Percentiles rank a stretch among this genome's conserved stretches.
Conservation (phyloP, 2,888 invertebrate species). For the Podotricha telesiphe region DNA sequence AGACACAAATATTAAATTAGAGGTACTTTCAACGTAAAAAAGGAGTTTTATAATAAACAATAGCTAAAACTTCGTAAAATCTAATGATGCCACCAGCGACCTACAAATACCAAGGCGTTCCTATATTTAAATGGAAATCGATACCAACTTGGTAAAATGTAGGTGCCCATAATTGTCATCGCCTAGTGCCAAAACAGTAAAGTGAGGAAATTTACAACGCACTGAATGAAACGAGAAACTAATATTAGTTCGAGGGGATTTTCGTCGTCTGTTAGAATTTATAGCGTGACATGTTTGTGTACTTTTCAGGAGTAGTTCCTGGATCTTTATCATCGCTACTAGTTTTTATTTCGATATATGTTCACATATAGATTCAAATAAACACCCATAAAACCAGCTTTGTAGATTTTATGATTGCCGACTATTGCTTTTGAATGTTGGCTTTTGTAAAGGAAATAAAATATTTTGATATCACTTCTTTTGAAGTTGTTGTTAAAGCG, state of each 20-base stretch:
- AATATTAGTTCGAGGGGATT: constrained; percentile 65
- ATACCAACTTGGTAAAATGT: constrained; percentile 57
- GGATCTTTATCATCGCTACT: constrained; percentile 1
- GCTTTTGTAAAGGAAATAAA: constrained; percentile 4
- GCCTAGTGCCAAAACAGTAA: constrained; percentile 65
- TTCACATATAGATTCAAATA: neutral
- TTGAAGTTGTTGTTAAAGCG: constrained; percentile 4
- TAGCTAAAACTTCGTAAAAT: constrained; percentile 6
- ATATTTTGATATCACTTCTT: constrained; percentile 10
- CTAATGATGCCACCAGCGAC: constrained; percentile 20
- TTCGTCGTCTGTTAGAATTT: constrained; percentile 48
- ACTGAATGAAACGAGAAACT: constrained; percentile 62
- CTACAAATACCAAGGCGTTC: constrained; percentile 28
- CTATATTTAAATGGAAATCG: constrained; percentile 52
- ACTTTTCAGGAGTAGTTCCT: constrained; percentile 23
- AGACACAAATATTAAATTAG: neutral
- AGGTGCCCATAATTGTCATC: constrained; percentile 55
- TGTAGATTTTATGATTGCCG: neutral
- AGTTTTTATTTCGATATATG: neutral
- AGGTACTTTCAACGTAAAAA: neutral
- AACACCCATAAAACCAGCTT: neutral
- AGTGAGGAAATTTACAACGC: constrained; percentile 64
- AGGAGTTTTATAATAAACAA: neutral
- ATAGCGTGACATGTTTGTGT: constrained; percentile 44
- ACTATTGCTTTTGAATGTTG: neutral